These are phyloP conservation scores for Meda fulgida DNA, from an alignment of 2,797 vertebrate species.

Conservation along the genomic window DNA sequence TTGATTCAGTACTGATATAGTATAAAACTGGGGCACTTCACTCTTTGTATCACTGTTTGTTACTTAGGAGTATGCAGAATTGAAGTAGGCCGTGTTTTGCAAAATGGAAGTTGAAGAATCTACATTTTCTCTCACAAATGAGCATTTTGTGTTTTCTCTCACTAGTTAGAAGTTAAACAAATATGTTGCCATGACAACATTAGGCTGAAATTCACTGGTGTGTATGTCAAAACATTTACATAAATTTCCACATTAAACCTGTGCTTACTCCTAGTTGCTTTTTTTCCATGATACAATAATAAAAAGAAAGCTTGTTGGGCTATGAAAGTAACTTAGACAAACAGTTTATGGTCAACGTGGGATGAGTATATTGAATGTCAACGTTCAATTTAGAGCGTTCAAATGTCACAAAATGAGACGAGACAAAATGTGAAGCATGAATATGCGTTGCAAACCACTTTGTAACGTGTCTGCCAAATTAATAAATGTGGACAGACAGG, in stretches of 20 bases:
- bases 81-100: background rate
- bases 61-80: background rate
- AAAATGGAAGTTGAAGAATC: background rate
- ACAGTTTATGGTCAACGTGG: background rate
- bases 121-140: background rate
- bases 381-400: background rate
- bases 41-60: background rate
- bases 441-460: background rate
- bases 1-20: background rate
- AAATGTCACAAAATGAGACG: background rate
- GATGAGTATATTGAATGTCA: background rate
- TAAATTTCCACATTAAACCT: conserved; percentile 34
- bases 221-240: conserved; percentile 38
- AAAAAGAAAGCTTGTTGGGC: background rate
- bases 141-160: background rate
- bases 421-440: background rate
- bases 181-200: conserved; percentile 25
- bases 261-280: background rate
- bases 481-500: background rate
- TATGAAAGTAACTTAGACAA: background rate
- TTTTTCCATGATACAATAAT: background rate
- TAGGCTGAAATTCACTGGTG: background rate
- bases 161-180: conserved; percentile 12
- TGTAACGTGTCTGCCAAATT: background rate
- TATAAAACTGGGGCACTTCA: background rate